phyloP scores from a whole-genome alignment of 2,888 invertebrate species.

The Euzetes globulus region DNA sequence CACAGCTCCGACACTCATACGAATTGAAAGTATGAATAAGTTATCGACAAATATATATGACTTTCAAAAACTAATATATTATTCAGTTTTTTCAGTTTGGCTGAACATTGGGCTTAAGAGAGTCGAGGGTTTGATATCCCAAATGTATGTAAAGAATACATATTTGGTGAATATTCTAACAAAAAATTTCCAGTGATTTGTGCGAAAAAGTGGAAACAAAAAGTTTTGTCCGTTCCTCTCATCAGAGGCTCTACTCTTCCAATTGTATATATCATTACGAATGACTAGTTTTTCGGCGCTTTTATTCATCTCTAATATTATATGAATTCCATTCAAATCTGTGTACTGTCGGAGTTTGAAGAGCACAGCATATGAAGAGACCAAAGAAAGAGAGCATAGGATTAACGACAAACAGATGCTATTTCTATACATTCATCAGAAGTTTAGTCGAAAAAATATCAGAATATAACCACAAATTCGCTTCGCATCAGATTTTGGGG shows the following conservation, averaged over 20 bases:
- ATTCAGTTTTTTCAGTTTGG: not conserved
- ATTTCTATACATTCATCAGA: not conserved
- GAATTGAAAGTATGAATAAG: constrained; percentile 11
- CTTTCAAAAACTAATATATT: not conserved
- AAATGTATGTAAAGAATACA: not conserved
- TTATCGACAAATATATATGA: not conserved
- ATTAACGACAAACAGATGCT: constrained; percentile 31
- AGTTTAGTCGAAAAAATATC: not conserved
- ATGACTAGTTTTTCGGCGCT: not conserved
- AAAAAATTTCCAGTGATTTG: not conserved
- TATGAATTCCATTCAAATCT: not conserved
- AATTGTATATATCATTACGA: not conserved
- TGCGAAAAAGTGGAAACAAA: not conserved
- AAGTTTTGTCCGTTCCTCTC: not conserved
- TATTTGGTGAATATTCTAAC: not conserved
- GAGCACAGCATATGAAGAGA: not conserved
- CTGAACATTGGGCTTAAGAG: not conserved
- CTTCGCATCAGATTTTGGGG: constrained; percentile 19
- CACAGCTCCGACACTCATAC: not conserved
- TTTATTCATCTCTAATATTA: not conserved
- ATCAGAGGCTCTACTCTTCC: not conserved
- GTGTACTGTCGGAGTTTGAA: not conserved
- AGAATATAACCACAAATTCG: constrained; percentile 22
- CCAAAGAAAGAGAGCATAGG: not conserved
- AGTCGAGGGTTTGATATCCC: not conserved